Conservation (phyloP, 2,888 invertebrate genomes). For the Priapulus caudatus region DNA sequence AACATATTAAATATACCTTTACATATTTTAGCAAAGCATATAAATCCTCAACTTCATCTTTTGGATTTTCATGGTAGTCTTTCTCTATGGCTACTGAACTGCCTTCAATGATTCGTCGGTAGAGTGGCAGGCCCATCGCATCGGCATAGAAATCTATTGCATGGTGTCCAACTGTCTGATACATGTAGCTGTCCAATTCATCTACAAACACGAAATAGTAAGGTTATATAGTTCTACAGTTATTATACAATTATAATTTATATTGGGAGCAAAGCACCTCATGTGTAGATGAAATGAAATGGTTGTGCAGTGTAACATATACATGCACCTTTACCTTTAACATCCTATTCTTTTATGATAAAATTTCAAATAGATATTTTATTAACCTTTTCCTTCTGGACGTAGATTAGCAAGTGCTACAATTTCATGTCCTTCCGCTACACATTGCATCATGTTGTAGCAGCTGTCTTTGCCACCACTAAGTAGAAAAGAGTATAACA, state of each 20-base stretch:
- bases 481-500: constrained; percentile 9
- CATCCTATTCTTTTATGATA: no score
- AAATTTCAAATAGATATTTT: not conserved
- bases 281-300: not conserved
- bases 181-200: constrained; percentile 96
- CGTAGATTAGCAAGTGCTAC: constrained; percentile 95
- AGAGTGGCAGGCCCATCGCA: constrained; percentile 85
- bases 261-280: no score
- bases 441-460: constrained; percentile 97
- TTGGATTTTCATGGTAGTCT: constrained; percentile 51
- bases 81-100: constrained; percentile 62
- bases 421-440: constrained; percentile 84
- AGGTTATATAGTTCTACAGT: no score
- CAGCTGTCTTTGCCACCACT: constrained; percentile 99
- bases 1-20: constrained; percentile 47
- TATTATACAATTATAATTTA: no score
- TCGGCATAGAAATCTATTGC: constrained; percentile 80
- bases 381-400: constrained; percentile 26
- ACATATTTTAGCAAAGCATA: constrained; percentile 64
- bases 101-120: constrained; percentile 69
- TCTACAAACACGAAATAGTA: constrained; percentile 49
- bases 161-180: constrained; percentile 96
- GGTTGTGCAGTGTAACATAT: not conserved
- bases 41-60: constrained; percentile 96
- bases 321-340: no score